A percentile compares a stretch with the other conserved stretches of the same genome.
Conservation (phyloP, 2,888 invertebrate species). For the Parnassius apollo region DNA sequence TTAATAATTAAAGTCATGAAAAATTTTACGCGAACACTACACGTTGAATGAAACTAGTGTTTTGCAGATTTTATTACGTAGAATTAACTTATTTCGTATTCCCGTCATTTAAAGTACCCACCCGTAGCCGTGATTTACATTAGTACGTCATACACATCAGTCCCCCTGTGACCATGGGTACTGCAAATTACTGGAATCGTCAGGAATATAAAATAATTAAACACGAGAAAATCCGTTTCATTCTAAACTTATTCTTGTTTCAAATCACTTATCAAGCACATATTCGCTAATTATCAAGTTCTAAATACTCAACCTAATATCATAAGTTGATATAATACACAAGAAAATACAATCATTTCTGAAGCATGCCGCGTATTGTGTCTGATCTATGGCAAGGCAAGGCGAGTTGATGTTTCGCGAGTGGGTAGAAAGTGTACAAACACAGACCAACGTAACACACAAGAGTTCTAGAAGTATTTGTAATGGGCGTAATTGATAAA, state of each 20-base stretch:
- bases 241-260: not conserved
- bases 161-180: too few relatives aligned
- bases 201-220: too few relatives aligned
- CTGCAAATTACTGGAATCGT: too few relatives aligned
- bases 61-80: too few relatives aligned
- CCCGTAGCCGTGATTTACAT: too few relatives aligned
- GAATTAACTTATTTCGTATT: too few relatives aligned
- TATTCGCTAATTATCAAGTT: conserved; percentile 7
- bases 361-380: conserved; percentile 5
- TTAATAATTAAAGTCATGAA: too few relatives aligned
- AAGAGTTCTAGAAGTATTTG: conserved; percentile 2
- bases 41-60: too few relatives aligned
- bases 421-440: conserved; percentile 8
- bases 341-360: conserved; percentile 23
- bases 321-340: conserved; percentile 15
- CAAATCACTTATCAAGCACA: not conserved
- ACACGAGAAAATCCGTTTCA: too few relatives aligned
- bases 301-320: not conserved
- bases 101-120: too few relatives aligned
- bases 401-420: not conserved
- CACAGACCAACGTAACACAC: conserved; percentile 8
- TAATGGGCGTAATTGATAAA: not conserved
- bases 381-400: conserved; percentile 1
- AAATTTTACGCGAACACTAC: too few relatives aligned
- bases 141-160: too few relatives aligned